Conservation (phyloP, 2,113 vertebrate genomes). For the Rhinoderma darwinii region DNA sequence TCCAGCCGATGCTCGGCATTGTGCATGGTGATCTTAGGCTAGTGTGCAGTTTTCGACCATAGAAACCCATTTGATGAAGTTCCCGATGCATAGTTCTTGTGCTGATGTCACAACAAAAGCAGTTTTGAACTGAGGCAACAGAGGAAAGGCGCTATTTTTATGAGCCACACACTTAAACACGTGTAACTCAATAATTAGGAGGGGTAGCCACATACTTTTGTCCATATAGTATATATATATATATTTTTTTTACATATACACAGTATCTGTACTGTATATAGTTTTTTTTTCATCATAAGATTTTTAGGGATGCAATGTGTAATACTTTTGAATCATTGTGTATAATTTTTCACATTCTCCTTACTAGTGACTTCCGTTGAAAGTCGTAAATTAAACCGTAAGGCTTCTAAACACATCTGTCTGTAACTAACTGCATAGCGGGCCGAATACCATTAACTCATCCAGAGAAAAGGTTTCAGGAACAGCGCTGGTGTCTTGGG, state of each 20-base stretch:
- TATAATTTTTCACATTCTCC: constrained; percentile 45
- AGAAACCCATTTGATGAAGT: too few species aligned
- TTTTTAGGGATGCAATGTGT: constrained; percentile 36
- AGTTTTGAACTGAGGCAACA: too few species aligned
- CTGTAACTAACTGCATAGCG: constrained; percentile 55
- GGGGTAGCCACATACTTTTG: too few species aligned
- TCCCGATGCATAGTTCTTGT: too few species aligned
- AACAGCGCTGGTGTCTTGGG: constrained; percentile 53
- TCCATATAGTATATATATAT: not conserved
- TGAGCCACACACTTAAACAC: too few species aligned
- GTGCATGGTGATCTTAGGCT: too few species aligned
- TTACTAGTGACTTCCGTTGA: constrained; percentile 36
- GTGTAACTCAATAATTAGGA: too few species aligned
- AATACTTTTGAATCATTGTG: constrained; percentile 26
- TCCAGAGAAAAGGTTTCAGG: constrained; percentile 57
- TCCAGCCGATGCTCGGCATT: too few species aligned
- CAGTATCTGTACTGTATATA: too few species aligned
- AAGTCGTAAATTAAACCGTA: constrained; percentile 60
- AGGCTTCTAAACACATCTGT: constrained; percentile 60
- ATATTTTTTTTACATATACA: not conserved
- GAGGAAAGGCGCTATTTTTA: too few species aligned
- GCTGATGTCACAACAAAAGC: too few species aligned
- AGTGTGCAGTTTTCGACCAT: too few species aligned
- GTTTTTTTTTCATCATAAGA: not conserved
- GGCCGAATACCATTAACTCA: constrained; percentile 55